A percentile compares a stretch with the other conserved stretches of the same genome.
phyloP scores from a whole-genome alignment of 2,797 vertebrate species.

The Anabacerthia variegaticeps region DNA sequence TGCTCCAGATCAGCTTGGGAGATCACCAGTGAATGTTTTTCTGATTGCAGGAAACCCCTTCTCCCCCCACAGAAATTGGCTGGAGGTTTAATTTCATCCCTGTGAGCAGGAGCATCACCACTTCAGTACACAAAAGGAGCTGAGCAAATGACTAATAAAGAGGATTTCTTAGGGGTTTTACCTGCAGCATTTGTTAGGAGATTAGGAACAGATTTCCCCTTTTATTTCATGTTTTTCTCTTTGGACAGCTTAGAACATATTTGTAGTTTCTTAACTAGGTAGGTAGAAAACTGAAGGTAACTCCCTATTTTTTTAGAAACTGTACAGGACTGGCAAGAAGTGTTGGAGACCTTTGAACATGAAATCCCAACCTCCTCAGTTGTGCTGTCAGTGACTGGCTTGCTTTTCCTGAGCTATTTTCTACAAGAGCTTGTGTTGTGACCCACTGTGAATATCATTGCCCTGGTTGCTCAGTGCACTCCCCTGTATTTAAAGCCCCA shows the following conservation, averaged over 20 bases:
- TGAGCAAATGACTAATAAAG: background rate
- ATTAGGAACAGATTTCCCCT: slow-evolving; percentile 23
- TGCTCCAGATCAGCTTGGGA: background rate
- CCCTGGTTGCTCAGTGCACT: background rate
- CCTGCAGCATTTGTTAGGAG: slow-evolving; percentile 67
- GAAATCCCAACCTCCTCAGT: background rate
- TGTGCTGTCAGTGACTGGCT: background rate
- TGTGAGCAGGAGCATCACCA: slow-evolving; percentile 10
- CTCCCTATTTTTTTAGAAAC: slow-evolving; percentile 67
- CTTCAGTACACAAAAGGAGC: slow-evolving; percentile 11
- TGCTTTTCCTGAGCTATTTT: slow-evolving; percentile 25
- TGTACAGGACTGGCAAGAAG: slow-evolving; percentile 52
- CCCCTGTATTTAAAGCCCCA: background rate
- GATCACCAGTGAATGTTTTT: slow-evolving; percentile 55
- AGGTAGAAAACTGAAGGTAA: slow-evolving; percentile 49
- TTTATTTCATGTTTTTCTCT: slow-evolving; percentile 54
- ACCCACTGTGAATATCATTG: background rate
- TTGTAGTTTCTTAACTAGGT: slow-evolving; percentile 65
- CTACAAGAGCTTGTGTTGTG: background rate
- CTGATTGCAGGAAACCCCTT: background rate
- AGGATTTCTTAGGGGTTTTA: slow-evolving; percentile 9
- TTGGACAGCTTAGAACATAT: slow-evolving; percentile 21
- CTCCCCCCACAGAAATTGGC: background rate
- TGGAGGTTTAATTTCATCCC: slow-evolving; percentile 20
- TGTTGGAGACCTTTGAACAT: background rate